Conservation (phyloP, 2,797 vertebrate genomes). For the Anguilla marmorata region DNA sequence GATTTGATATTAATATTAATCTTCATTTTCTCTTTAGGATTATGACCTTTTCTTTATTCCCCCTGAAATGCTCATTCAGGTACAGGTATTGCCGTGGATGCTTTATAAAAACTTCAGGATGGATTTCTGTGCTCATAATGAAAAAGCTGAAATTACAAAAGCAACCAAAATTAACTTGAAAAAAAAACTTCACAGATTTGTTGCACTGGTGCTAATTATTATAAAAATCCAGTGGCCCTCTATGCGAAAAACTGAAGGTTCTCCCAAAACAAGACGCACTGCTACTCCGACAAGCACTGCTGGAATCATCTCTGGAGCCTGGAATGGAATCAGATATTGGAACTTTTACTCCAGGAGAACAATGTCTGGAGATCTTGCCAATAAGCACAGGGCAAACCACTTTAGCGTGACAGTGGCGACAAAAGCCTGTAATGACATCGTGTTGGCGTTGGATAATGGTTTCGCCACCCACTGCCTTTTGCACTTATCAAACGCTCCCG, state of each 20-base stretch:
- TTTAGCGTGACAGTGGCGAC: slow-evolving; percentile 56
- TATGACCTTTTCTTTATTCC: slow-evolving; percentile 18
- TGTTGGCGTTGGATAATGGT: slow-evolving; percentile 51
- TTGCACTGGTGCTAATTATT: slow-evolving; percentile 52
- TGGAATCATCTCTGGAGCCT: slow-evolving; percentile 48
- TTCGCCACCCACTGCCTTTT: slow-evolving; percentile 52
- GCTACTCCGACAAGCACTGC: slow-evolving; percentile 32
- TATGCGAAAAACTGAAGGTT: slow-evolving; percentile 11
- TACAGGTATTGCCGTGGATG: neutral
- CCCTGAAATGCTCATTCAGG: slow-evolving; percentile 30
- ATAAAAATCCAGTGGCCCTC: slow-evolving; percentile 58
- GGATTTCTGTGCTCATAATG: neutral
- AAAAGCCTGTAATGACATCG: slow-evolving; percentile 52
- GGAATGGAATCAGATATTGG: slow-evolving; percentile 54
- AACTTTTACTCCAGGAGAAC: slow-evolving; percentile 46
- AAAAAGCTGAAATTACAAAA: slow-evolving; percentile 1
- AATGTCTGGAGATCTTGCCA: slow-evolving; percentile 55
- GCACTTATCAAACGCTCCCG: slow-evolving; percentile 56
- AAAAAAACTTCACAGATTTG: slow-evolving; percentile 24
- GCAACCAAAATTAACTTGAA: slow-evolving; percentile 21
- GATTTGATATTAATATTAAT: slow-evolving; percentile 97
- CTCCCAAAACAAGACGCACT: slow-evolving; percentile 35
- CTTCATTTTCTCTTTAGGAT: slow-evolving; percentile 62
- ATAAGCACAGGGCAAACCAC: slow-evolving; percentile 52
- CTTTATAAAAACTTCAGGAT: neutral